These are phyloP conservation scores for Neotoma lepida DNA, from an alignment of 2,113 vertebrate species.

Conservation along the genomic window DNA sequence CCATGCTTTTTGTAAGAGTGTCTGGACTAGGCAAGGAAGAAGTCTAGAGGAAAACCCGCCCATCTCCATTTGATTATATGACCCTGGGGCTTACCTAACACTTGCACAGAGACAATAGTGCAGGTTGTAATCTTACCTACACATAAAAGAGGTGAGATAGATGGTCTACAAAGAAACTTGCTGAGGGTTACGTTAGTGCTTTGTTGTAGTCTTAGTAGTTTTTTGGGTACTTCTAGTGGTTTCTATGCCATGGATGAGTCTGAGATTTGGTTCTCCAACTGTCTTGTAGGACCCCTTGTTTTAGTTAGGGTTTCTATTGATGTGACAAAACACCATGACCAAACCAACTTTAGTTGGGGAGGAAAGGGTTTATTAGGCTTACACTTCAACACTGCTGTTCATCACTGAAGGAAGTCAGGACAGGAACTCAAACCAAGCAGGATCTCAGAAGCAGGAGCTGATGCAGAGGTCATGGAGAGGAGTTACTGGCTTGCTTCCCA, in stretches of 20 bases:
- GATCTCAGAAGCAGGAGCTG: neutral
- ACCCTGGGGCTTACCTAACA: neutral
- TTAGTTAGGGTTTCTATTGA: neutral
- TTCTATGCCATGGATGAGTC: neutral
- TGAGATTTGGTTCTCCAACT: neutral
- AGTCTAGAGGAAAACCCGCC: neutral
- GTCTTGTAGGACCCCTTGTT: neutral
- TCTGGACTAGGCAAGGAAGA: neutral
- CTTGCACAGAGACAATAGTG: neutral
- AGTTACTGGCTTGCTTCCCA: neutral
- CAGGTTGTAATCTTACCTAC: neutral
- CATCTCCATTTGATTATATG: too few relatives aligned
- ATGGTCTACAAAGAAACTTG: neutral
- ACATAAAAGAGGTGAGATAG: neutral
- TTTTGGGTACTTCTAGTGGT: neutral
- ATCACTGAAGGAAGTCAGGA: neutral
- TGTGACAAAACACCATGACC: neutral
- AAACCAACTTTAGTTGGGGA: too few relatives aligned
- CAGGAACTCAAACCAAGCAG: neutral
- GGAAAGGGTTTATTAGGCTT: neutral
- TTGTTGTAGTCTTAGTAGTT: neutral
- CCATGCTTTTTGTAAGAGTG: neutral
- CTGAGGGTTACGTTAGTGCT: neutral
- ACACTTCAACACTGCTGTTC: neutral
- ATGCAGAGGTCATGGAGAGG: neutral